A percentile compares a stretch with the other conserved stretches of the same genome.
Conservation (phyloP, 1,140 invertebrate species). For the Asobara japonica region DNA sequence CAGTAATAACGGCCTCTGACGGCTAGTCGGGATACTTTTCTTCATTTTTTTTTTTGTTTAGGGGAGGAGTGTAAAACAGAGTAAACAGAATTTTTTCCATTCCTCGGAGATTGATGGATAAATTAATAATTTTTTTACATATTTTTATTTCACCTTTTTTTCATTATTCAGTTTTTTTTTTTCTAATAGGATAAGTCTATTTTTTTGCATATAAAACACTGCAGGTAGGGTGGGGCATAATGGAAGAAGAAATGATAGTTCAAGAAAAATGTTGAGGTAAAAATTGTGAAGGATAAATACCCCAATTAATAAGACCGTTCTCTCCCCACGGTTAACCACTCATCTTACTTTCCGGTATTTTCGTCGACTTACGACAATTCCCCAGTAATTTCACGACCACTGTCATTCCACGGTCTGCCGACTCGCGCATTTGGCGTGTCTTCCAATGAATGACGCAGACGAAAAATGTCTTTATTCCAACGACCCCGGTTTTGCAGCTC, state of each 20-base stretch:
- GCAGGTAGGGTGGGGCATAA: too few species aligned
- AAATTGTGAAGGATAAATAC: background rate
- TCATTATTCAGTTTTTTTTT: too few species aligned
- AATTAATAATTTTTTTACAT: too few species aligned
- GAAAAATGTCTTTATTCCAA: background rate
- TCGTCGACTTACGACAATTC: background rate
- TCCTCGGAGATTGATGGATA: too few species aligned
- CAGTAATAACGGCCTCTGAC: too few species aligned
- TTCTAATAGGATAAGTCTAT: too few species aligned
- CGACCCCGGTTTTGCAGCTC: background rate
- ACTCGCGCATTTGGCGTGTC: background rate
- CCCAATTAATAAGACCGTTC: background rate
- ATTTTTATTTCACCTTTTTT: too few species aligned
- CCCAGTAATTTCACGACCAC: background rate
- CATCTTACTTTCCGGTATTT: background rate
- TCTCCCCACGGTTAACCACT: background rate
- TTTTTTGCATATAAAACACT: too few species aligned
- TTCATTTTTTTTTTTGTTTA: too few species aligned
- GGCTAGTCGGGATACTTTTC: background rate
- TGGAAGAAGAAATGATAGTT: too few species aligned
- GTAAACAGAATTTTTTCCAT: too few species aligned
- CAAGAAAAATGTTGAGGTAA: background rate
- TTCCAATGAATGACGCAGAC: background rate
- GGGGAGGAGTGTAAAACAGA: too few species aligned
- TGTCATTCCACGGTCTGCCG: background rate